phyloP scores from a whole-genome alignment of 1,140 invertebrate species.

The Eumeta japonica region DNA sequence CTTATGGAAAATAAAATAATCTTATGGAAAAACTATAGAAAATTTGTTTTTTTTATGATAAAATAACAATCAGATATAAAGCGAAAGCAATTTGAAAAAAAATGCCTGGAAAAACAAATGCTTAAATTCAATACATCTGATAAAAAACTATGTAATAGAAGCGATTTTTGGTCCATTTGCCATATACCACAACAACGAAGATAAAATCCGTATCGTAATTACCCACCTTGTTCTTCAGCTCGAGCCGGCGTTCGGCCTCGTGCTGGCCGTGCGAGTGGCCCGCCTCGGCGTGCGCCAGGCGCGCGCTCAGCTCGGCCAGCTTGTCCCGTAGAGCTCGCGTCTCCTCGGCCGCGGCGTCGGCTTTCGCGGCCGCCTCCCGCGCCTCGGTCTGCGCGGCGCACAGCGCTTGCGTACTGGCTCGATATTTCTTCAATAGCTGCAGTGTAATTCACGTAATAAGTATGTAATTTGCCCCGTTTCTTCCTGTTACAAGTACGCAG shows the following conservation, averaged over 20 bases:
- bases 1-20: too few species aligned
- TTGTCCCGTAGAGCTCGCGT: slow-evolving; percentile 74
- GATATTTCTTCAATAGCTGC: slow-evolving; percentile 87
- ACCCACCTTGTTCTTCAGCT: slow-evolving; percentile 37
- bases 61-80: not conserved
- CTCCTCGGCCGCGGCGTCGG: slow-evolving; percentile 77
- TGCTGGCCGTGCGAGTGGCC: slow-evolving; percentile 75
- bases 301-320: slow-evolving; percentile 71
- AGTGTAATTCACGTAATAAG: not conserved
- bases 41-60: not conserved
- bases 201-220: not conserved
- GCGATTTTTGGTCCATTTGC: too few species aligned
- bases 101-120: too few species aligned
- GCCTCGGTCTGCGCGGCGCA: slow-evolving; percentile 80
- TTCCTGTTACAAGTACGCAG: too few species aligned
- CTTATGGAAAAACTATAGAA: too few species aligned
- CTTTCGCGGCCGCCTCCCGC: slow-evolving; percentile 77
- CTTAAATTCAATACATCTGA: too few species aligned
- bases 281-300: slow-evolving; percentile 76
- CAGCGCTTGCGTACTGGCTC: slow-evolving; percentile 80
- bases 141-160: too few species aligned
- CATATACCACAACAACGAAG: too few species aligned
- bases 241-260: slow-evolving; percentile 62
- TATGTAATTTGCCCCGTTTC: not conserved
- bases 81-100: too few species aligned